Conservation (phyloP, 2,797 vertebrate genomes). For the Taenioides sp. region DNA sequence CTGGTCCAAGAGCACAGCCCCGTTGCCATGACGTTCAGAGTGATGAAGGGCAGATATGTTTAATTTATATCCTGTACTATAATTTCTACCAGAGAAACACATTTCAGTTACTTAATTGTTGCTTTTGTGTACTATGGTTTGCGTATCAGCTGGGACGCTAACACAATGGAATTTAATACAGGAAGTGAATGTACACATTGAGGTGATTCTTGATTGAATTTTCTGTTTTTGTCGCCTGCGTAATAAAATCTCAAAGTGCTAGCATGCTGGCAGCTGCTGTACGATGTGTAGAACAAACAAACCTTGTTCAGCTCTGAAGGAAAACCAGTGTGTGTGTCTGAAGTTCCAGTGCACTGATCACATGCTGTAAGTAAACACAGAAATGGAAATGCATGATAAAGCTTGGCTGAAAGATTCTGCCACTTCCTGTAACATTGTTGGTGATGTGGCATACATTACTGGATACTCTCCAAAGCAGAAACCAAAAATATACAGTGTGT, state of each 20-base stretch:
- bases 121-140: not conserved
- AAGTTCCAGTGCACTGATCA: conserved; percentile 15
- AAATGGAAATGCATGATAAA: not conserved
- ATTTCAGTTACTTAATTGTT: not conserved
- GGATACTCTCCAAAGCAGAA: not conserved
- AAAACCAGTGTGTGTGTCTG: conserved; percentile 12
- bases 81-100: not conserved
- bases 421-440: not conserved
- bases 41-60: not conserved
- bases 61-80: not conserved
- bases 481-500: not conserved
- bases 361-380: not conserved
- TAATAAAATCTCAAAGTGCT: conserved; percentile 25
- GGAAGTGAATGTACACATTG: not conserved
- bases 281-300: conserved; percentile 26
- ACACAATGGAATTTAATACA: not conserved
- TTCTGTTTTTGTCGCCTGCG: not conserved
- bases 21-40: not conserved
- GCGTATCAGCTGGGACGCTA: not conserved
- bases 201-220: not conserved
- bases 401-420: not conserved
- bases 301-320: conserved; percentile 9
- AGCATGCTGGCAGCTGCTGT: conserved; percentile 14
- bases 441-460: not conserved
- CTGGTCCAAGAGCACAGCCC: no score